Evolutionary conservation across 1,140 invertebrate genomes (phyloP).

Genomic region (Sycophila sp.): DNA sequence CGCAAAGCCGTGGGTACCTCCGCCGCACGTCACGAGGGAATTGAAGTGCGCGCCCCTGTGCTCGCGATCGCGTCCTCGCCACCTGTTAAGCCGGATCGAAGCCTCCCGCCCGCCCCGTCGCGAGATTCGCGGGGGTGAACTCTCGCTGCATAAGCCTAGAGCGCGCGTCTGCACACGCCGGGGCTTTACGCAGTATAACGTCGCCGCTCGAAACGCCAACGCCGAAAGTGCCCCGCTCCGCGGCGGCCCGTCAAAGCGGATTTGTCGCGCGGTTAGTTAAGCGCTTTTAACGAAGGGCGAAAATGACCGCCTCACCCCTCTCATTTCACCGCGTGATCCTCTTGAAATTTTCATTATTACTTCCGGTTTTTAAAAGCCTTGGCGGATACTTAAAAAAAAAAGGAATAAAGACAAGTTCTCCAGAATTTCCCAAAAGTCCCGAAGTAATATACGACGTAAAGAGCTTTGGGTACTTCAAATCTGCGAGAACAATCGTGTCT

Average conservation of each 20-base stretch:
- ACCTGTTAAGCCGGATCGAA: conserved; percentile 26
- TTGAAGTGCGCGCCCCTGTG: conserved; percentile 12
- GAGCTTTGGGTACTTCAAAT: too few relatives aligned
- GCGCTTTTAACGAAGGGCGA: conserved; percentile 27
- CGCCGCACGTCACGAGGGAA: background rate
- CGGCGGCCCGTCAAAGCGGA: background rate
- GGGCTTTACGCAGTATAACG: background rate
- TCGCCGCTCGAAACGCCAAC: background rate
- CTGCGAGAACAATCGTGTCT: too few relatives aligned
- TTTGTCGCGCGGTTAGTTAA: conserved; percentile 21
- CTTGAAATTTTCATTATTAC: too few relatives aligned
- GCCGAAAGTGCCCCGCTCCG: background rate
- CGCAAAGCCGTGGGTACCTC: too few relatives aligned
- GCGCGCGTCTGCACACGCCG: background rate
- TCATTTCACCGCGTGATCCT: too few relatives aligned
- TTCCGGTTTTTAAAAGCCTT: too few relatives aligned
- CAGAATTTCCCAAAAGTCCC: too few relatives aligned
- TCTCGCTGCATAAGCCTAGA: background rate
- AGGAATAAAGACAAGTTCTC: too few relatives aligned
- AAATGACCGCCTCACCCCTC: background rate
- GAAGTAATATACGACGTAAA: too few relatives aligned
- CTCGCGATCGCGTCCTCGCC: background rate
- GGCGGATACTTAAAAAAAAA: too few relatives aligned
- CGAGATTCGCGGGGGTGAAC: background rate
- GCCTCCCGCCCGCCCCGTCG: too few relatives aligned